A percentile compares a stretch with the other conserved stretches of the same genome.
Conservation (phyloP, 1,140 invertebrate species). For the Conus betulinus region DNA sequence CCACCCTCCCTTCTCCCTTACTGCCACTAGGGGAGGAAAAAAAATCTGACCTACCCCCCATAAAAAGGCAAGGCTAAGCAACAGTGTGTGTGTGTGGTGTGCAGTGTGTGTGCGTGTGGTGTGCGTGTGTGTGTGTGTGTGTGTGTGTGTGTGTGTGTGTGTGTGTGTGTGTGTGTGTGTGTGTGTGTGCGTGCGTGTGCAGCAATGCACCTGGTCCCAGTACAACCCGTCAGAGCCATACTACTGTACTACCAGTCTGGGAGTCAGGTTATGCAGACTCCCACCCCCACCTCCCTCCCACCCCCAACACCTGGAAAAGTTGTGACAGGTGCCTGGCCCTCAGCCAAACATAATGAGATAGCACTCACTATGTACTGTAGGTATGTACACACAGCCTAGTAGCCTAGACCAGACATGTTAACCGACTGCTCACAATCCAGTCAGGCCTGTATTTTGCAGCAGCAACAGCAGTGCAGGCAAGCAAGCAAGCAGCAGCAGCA, state of each 20-base stretch:
- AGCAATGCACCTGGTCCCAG: too few species aligned
- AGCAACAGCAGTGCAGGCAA: too few species aligned
- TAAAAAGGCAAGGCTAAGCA: too few species aligned
- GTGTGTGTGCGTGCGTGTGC: too few species aligned
- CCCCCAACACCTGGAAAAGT: neutral
- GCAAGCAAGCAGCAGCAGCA: neutral
- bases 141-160: too few species aligned
- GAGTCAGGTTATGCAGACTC: neutral
- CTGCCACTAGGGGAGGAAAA: too few species aligned
- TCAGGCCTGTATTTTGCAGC: neutral
- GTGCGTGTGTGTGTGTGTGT: too few species aligned
- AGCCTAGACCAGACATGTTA: neutral
- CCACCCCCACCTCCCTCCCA: too few species aligned
- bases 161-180: too few species aligned
- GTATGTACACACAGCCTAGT: neutral
- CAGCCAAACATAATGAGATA: neutral
- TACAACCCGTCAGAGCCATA: neutral
- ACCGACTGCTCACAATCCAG: neutral
- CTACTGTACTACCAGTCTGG: neutral
- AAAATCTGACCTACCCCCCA: too few species aligned
- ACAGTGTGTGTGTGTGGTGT: too few species aligned
- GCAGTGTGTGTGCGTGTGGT: too few species aligned
- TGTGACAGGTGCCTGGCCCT: neutral
- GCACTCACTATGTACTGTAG: neutral
- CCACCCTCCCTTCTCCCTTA: neutral